Evolutionary conservation across 2,113 vertebrate species (phyloP), one percentile per base, ranked within the genome.

Genomic region (Eurystomus gularis): DNA sequence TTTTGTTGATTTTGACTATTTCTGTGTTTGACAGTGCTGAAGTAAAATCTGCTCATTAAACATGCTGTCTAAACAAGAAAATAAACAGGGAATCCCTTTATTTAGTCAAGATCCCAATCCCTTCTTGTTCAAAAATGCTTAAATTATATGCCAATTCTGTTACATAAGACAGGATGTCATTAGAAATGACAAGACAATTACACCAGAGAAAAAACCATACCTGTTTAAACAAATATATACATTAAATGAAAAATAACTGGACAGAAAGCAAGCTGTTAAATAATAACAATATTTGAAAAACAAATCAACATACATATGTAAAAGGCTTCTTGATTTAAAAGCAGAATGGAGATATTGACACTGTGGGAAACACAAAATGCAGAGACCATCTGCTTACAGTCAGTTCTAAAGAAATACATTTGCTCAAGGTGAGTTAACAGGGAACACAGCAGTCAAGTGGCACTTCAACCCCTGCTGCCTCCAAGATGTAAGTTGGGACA

Each of bases 41-140:
- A 95, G 81, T 65, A 87, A 90, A 88, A 96, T 25, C 71, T 96
- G 84, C 70, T 97, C 76, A 93, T 96, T 96, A 97, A 96, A 61
- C 90, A 12, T 35, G 35, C 71, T 77, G 37, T 79, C 44, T 82
- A 42, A 73, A 86, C 66, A 57, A 62, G 42, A 69, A 81, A 95
- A 85, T 57, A 82, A 90, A 94, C 10, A 40, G 6, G 3, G 51
- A 60, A 23, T n/a, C n/a, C n/a, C n/a, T n/a, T n/a, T n/a, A n/a
- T n/a, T n/a, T n/a, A n/a, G n/a, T n/a, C n/a, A n/a, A n/a, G n/a
- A n/a, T n/a, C n/a, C n/a, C 29, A 77, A 39, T 23, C 20, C 9
- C 35, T 65, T 24, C 40, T 49, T 69, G 26, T n/a, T 93, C 5
- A 76, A 82, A 90, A 76, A 55, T 49, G 82, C 19, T 75, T 44